Evolutionary conservation across 1,140 invertebrate genomes (phyloP), one percentile per base, ranked within the genome.

Genomic region (Globodera ellingtonae): DNA sequence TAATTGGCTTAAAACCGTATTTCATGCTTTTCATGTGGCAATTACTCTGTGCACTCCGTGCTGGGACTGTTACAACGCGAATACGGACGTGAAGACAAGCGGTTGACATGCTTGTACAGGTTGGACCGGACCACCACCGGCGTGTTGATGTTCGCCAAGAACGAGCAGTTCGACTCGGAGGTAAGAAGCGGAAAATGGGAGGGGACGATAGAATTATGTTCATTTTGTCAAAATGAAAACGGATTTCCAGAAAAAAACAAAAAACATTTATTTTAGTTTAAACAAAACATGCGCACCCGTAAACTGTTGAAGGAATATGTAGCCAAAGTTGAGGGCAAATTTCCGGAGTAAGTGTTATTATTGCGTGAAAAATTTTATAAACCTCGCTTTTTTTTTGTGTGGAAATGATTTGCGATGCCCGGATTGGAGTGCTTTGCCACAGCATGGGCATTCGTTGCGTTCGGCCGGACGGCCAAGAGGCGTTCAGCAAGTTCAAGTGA

Each of bases 391-490:
- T 84, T 89, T 92, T n/a, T 90, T 96, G 94, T 76, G 94, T 93
- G 47, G 92, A 93, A 70, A 92, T 95, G 65, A 92, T 93, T 88
- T 97, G 95, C 85, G 92, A 93, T 78, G 94, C 98, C 89, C 94
- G 97, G 48, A 95, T 99, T 84, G 94, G 95, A 90, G 93, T 95
- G 1, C 93, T 98, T 21, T 95, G 94, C 86, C 95, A 95, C 90
- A 97, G 96, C 90, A 96, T 98, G 85, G 95, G 96, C 0, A 94
- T 99, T 0, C 96, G 95, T 90, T 94, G 95, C 89, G 94, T 98
- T 0, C 79, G 84, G 50, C 94, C 70, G 1, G 87, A 89, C 79
- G 95, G 89, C 92, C 93, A 24, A 98, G 96, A 0, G 92, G 93
- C 76, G 97, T 98, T 92, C 93, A 95, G 89, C 92, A 48, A 94